A percentile compares a stretch with the other conserved stretches of the same genome.
Evolutionary conservation across 2,797 vertebrate species (phyloP).

Genomic region (Gila robusta): DNA sequence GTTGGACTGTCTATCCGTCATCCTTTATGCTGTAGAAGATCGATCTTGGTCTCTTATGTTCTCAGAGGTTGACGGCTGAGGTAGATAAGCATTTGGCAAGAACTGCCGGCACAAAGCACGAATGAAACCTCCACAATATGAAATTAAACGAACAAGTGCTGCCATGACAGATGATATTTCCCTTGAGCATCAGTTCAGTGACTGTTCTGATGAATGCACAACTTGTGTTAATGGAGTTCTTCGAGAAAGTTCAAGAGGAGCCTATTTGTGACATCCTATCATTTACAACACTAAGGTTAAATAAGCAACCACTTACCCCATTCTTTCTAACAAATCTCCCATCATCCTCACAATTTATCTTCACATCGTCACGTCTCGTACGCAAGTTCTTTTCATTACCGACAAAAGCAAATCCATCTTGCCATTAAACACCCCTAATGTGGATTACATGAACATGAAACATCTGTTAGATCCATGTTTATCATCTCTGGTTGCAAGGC

Average conservation of each 20-base stretch:
- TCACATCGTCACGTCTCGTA: background rate
- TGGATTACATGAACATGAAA: slow-evolving; percentile 14
- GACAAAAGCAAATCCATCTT: slow-evolving; percentile 27
- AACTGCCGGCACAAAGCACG: background rate
- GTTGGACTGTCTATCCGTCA: slow-evolving; percentile 20
- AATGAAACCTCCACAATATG: slow-evolving; percentile 13
- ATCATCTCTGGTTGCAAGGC: slow-evolving; percentile 17
- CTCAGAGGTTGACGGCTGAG: background rate
- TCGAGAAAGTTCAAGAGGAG: slow-evolving; percentile 12
- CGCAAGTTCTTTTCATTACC: background rate
- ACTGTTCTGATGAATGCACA: slow-evolving; percentile 33
- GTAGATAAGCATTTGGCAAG: slow-evolving; percentile 30
- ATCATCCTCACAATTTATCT: slow-evolving; percentile 13
- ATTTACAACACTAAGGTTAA: slow-evolving; percentile 25
- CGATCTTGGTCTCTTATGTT: slow-evolving; percentile 21
- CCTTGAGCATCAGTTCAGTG: slow-evolving; percentile 6
- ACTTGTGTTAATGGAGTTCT: slow-evolving; percentile 24
- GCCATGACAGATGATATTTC: slow-evolving; percentile 31
- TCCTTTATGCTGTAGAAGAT: slow-evolving; percentile 23
- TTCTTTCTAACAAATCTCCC: slow-evolving; percentile 16
- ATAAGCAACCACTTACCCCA: slow-evolving; percentile 21
- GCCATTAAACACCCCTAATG: slow-evolving; percentile 9
- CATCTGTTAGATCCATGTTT: slow-evolving; percentile 39
- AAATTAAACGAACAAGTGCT: slow-evolving; percentile 36
- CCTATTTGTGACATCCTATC: background rate